Conservation (phyloP, 35 echinoderm and acorn worm genomes). For the Patiria miniata region DNA sequence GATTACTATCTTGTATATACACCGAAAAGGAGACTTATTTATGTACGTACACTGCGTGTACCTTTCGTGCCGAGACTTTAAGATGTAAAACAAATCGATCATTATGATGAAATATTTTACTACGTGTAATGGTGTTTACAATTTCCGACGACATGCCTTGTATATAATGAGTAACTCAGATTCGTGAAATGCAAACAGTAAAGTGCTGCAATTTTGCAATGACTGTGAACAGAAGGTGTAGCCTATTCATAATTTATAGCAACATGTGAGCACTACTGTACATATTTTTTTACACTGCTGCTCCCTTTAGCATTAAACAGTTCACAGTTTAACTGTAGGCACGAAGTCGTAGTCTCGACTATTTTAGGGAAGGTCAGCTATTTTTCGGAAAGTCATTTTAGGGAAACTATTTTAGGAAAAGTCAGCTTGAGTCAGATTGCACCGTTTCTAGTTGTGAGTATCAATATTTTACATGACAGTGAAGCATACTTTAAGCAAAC, state of each 20-base stretch:
- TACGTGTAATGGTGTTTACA: background rate
- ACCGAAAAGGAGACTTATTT: background rate
- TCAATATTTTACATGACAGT: too few relatives aligned
- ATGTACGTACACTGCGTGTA: conserved; percentile 9
- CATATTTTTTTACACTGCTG: too few relatives aligned
- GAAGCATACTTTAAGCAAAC: too few relatives aligned
- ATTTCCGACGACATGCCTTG: conserved; percentile 21
- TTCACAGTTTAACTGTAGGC: too few relatives aligned
- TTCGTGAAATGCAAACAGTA: background rate
- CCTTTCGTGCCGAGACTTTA: conserved; percentile 23
- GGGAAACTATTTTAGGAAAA: background rate
- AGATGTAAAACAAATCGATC: conserved; percentile 13
- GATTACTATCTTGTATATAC: background rate
- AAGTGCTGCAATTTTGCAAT: conserved; percentile 28
- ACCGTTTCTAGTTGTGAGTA: too few relatives aligned
- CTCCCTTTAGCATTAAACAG: too few relatives aligned
- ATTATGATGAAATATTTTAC: background rate
- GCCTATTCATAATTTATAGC: too few relatives aligned
- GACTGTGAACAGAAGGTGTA: background rate
- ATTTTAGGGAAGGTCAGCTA: background rate
- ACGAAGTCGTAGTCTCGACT: too few relatives aligned
- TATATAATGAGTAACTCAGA: background rate
- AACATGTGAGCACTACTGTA: too few relatives aligned
- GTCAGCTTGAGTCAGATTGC: background rate
- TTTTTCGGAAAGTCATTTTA: background rate